A percentile compares a stretch with the other conserved stretches of the same genome.
phyloP scores from a whole-genome alignment of 1,140 invertebrate species.

The Drosophila malerkotliana region DNA sequence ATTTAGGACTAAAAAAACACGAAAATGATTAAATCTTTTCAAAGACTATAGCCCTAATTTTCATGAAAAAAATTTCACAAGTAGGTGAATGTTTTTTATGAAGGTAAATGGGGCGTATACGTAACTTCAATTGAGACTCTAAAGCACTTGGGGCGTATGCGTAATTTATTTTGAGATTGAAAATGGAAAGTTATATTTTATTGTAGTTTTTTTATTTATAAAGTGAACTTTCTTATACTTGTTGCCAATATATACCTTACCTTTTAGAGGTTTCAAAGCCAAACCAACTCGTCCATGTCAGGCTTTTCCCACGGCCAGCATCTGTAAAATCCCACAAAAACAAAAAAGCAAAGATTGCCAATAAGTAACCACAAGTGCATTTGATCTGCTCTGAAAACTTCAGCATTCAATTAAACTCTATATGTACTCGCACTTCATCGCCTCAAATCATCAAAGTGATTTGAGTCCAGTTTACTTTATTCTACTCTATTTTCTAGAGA shows the following conservation, averaged over 20 bases:
- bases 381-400: constrained; percentile 15
- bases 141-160: not conserved
- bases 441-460: constrained; percentile 46
- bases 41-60: no score
- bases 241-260: no score
- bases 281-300: not conserved
- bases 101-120: not conserved
- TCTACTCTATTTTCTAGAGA: constrained; percentile 15
- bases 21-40: no score
- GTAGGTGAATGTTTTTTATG: not conserved
- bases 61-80: no score
- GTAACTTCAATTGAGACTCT: not conserved
- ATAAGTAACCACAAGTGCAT: constrained; percentile 9
- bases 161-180: not conserved
- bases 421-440: constrained; percentile 46
- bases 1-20: not conserved
- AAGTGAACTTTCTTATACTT: no score
- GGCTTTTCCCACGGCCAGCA: not conserved
- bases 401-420: constrained; percentile 49
- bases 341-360: constrained; percentile 2
- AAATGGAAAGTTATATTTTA: no score
- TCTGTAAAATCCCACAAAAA: constrained; percentile 13
- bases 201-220: no score
- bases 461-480: constrained; percentile 37
- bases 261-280: not conserved